Evolutionary conservation across 2,797 vertebrate species (phyloP).

Genomic region (Gymnopithys bicolor): DNA sequence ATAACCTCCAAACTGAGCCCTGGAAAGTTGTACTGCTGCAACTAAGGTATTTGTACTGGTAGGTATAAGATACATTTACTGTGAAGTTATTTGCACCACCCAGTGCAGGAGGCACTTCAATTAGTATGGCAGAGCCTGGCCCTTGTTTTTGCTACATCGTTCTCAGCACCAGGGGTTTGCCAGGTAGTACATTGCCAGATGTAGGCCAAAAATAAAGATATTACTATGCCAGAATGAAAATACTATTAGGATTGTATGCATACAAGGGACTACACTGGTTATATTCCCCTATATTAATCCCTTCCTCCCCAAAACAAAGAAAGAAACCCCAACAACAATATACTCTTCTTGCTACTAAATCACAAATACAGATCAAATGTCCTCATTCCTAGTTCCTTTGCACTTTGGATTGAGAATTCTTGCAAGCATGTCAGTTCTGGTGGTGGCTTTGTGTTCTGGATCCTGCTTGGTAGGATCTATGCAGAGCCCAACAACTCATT

Average conservation of each 20-base stretch:
- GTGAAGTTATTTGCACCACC: background rate
- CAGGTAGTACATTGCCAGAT: background rate
- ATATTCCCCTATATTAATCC: background rate
- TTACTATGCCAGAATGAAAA: background rate
- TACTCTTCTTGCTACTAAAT: background rate
- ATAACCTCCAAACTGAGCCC: background rate
- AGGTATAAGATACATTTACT: background rate
- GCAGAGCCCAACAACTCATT: slow-evolving; percentile 66
- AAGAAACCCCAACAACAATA: background rate
- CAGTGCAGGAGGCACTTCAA: background rate
- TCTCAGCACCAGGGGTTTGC: background rate
- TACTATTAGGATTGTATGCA: background rate
- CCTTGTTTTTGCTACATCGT: background rate
- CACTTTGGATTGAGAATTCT: background rate
- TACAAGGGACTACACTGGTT: background rate
- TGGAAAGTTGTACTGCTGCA: background rate
- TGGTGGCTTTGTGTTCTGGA: slow-evolving; percentile 65
- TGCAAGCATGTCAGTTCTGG: slow-evolving; percentile 21
- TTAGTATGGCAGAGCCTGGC: background rate
- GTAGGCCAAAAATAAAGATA: background rate
- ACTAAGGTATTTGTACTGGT: background rate
- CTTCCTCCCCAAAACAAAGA: background rate
- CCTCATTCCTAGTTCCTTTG: background rate
- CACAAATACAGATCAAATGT: background rate
- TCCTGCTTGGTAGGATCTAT: slow-evolving; percentile 57